These are phyloP conservation scores for Dysmachus trigonus DNA, from an alignment of 2,888 invertebrate species.

Conservation along the genomic window DNA sequence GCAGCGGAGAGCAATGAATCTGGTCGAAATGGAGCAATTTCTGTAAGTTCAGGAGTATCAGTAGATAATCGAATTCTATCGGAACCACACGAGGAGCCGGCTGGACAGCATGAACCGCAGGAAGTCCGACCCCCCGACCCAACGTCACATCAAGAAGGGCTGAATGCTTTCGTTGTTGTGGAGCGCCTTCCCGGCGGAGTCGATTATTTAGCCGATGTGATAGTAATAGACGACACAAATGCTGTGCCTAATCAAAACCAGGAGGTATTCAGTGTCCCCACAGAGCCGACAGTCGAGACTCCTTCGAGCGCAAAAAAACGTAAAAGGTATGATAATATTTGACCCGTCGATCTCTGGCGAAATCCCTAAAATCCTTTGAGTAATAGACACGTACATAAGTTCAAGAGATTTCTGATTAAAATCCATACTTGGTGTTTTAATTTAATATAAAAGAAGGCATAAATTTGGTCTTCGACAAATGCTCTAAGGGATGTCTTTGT, in stretches of 20 bases:
- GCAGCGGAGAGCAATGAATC: neutral
- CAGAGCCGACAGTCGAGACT: neutral
- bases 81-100: neutral
- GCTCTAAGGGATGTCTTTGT: neutral
- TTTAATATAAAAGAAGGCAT: neutral
- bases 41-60: neutral
- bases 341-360: neutral
- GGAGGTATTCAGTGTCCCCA: neutral
- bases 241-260: neutral
- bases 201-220: neutral
- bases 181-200: neutral
- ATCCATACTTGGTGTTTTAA: neutral
- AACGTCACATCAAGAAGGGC: neutral
- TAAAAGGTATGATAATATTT: slow-evolving; percentile 39
- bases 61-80: neutral
- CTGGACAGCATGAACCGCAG: neutral
- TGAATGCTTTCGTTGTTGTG: neutral
- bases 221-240: neutral
- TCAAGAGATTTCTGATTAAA: too few species aligned
- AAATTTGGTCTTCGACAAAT: neutral
- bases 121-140: neutral
- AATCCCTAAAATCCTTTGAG: neutral
- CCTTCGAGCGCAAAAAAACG: slow-evolving; percentile 43
- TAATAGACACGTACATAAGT: neutral
- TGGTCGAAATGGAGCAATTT: neutral